Evolutionary conservation across 2,113 vertebrate genomes (phyloP).

Genomic region (Tonatia bakeri): DNA sequence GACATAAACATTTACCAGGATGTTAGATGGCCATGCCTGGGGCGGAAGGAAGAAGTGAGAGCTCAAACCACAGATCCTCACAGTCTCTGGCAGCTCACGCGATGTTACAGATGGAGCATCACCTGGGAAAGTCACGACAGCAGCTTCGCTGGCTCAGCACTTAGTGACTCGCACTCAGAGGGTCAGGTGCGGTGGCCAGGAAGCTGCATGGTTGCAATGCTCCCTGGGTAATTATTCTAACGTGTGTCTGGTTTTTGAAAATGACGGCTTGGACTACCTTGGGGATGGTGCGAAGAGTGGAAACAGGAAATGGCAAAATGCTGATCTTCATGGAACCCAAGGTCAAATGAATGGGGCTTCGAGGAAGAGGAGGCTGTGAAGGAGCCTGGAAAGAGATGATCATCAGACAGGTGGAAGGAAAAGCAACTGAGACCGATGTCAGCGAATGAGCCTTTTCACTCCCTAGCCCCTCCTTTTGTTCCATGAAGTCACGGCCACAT

Average conservation of each 20-base stretch:
- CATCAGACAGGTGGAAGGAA: background rate
- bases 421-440: background rate
- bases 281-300: rapidly evolving
- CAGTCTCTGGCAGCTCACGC: background rate
- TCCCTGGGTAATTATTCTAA: background rate
- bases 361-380: background rate
- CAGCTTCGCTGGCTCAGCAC: background rate
- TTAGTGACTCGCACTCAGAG: background rate
- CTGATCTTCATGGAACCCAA: background rate
- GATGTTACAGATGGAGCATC: background rate
- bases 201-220: background rate
- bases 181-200: background rate
- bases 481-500: background rate
- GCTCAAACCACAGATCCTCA: background rate
- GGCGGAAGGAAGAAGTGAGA: too few relatives aligned
- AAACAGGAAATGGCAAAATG: background rate
- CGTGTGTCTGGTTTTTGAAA: background rate
- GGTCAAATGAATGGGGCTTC: background rate
- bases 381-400: background rate
- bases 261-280: background rate
- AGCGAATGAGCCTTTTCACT: background rate
- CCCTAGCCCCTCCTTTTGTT: background rate
- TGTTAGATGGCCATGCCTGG: background rate
- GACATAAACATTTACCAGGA: background rate
- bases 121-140: background rate